These are phyloP conservation scores for Zelleria hepariella DNA, from an alignment of 2,888 invertebrate genomes.

Conservation along the genomic window DNA sequence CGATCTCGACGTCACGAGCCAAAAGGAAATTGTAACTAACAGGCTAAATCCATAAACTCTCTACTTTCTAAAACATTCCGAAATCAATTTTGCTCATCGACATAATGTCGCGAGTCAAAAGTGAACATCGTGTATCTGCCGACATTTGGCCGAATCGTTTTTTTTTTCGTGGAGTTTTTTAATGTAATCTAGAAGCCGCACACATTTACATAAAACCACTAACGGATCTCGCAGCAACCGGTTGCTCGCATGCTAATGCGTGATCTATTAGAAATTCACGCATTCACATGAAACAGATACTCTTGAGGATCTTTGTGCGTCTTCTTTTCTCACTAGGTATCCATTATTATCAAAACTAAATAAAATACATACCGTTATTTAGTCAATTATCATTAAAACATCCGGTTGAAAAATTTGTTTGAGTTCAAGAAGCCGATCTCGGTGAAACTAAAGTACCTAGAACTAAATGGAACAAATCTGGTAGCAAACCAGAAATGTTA, in stretches of 20 bases:
- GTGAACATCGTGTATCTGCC: slow-evolving; percentile 6
- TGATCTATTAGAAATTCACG: slow-evolving; percentile 71
- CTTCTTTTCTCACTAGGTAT: slow-evolving; percentile 48
- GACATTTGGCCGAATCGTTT: slow-evolving; percentile 11
- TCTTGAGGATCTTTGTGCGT: slow-evolving; percentile 38
- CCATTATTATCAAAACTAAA: slow-evolving; percentile 14
- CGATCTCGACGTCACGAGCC: not conserved
- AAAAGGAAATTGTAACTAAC: not conserved
- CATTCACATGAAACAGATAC: slow-evolving; percentile 30
- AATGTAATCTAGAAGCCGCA: slow-evolving; percentile 62
- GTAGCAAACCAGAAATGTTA: not conserved
- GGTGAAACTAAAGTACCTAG: not conserved
- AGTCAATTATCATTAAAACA: too few relatives aligned
- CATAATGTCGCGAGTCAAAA: slow-evolving; percentile 7
- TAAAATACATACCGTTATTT: too few relatives aligned
- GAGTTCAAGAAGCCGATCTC: not conserved
- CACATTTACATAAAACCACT: slow-evolving; percentile 68
- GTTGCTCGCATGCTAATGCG: slow-evolving; percentile 61
- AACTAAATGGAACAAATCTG: not conserved
- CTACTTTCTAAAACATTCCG: slow-evolving; percentile 8
- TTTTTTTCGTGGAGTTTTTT: slow-evolving; percentile 43
- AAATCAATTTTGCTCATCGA: slow-evolving; percentile 1
- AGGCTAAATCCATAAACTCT: slow-evolving; percentile 4
- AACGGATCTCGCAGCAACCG: slow-evolving; percentile 68
- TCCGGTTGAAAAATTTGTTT: too few relatives aligned